Evolutionary conservation across 2,888 invertebrate genomes (phyloP).

Genomic region (Ectemnius lituratus): DNA sequence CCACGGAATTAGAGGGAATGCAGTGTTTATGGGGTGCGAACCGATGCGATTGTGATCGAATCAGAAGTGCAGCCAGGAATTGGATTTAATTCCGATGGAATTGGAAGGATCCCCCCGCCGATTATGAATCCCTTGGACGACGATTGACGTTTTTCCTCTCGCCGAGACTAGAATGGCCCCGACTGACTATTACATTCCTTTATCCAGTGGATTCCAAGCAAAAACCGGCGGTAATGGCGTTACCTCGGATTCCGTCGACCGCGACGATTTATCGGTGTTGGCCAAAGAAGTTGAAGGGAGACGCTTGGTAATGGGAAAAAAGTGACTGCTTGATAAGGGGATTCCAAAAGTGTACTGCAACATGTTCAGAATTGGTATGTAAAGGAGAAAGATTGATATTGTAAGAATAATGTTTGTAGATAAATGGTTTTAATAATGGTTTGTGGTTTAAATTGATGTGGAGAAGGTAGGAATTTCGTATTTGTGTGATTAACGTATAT

Average conservation of each 20-base stretch:
- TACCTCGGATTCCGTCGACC: neutral
- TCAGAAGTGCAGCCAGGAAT: neutral
- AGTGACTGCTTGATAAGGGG: too few relatives aligned
- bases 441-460: too few relatives aligned
- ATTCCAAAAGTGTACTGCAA: too few relatives aligned
- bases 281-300: too few relatives aligned
- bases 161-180: neutral
- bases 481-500: too few relatives aligned
- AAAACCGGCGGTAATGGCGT: too few relatives aligned
- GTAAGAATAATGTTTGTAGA: too few relatives aligned
- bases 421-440: too few relatives aligned
- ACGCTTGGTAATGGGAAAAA: too few relatives aligned
- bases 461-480: too few relatives aligned
- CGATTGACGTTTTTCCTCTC: conserved; percentile 2
- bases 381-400: too few relatives aligned
- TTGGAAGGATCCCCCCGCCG: conserved; percentile 1
- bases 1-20: conserved; percentile 38
- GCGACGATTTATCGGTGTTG: neutral
- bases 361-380: too few relatives aligned
- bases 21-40: conserved; percentile 31
- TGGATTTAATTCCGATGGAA: conserved; percentile 32
- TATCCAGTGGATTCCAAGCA: neutral
- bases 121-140: conserved; percentile 6
- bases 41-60: neutral
- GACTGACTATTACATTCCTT: conserved; percentile 2